Evolutionary conservation across 1,140 invertebrate genomes (phyloP), one percentile per base, ranked within the genome.

Genomic region (Gonioctena quinquepunctata): DNA sequence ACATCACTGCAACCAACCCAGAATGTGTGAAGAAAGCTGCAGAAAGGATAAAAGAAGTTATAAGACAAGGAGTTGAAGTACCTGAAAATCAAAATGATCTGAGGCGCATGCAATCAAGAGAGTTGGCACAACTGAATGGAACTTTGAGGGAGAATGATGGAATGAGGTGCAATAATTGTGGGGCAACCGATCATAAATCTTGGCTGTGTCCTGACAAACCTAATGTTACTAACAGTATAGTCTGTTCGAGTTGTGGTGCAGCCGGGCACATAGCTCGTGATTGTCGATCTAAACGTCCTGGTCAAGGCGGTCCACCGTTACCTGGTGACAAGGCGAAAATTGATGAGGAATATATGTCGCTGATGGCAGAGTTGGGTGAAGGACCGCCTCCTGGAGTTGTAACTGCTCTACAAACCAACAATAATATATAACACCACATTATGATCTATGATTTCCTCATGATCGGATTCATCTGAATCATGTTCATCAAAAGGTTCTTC

Each of bases 51-150:
- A 97, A 97, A 83, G 95, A 98, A 84, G 98, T 99, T 56, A 99
- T 98, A 75, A 88, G 94, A 4, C 94, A 98, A 88, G 98, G 97
- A 50, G 96, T 99, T 18, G 97, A 99, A 87, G 96, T 99, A 54
- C 98, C 98, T 0, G 97, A 99, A 85, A 96, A 96, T 16, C 96
- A 99, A 84, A 99, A 99, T 86, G 97, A 99, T 86, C 87, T 99
- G 48, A 88, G 98, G 1, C 89, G 96, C 73, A 97, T 97, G 89
- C 98, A 99, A 84, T 85, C 99, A 25, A 87, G 97, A 19, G 97
- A 99, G 86, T 87, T 99, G 75, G 98, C 98, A 26, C 89, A 99
- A 57, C 85, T 99, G 1, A 99, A 99, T 86, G 98, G 98, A 76
- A 99, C 98, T 2, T 85, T 99, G 57, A 88, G 98, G n/a, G 98